These are phyloP conservation scores for Lycocerus yunnanus DNA, from an alignment of 2,888 invertebrate species.

Conservation along the genomic window DNA sequence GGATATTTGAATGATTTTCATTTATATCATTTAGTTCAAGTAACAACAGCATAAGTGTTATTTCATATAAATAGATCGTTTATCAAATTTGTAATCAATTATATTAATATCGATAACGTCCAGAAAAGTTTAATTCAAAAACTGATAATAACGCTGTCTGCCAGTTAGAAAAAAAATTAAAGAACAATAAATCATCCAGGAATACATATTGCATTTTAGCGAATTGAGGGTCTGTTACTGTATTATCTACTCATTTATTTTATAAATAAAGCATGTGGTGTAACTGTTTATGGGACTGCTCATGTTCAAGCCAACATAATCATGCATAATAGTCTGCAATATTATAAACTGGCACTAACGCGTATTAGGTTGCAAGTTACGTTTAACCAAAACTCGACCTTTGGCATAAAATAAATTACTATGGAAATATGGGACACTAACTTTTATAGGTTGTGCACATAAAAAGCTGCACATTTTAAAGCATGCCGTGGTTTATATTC, in stretches of 20 bases:
- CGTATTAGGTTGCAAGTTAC: constrained; percentile 17
- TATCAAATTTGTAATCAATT: constrained; percentile 23
- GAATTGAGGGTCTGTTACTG: constrained; percentile 37
- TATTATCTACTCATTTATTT: constrained; percentile 39
- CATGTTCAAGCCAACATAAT: constrained; percentile 35
- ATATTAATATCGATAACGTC: constrained; percentile 14
- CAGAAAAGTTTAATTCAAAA: constrained; percentile 8
- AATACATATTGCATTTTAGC: constrained; percentile 40
- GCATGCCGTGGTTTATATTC: constrained; percentile 17
- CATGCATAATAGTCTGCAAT: constrained; percentile 33
- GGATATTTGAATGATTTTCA: background rate
- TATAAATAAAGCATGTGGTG: constrained; percentile 41
- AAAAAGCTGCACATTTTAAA: constrained; percentile 35
- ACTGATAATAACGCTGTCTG: constrained; percentile 15
- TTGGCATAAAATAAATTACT: constrained; percentile 37
- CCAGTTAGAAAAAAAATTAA: constrained; percentile 19
- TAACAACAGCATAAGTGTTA: background rate
- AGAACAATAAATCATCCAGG: constrained; percentile 37
- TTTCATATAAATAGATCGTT: constrained; percentile 15
- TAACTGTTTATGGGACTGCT: constrained; percentile 39
- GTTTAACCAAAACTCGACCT: constrained; percentile 19
- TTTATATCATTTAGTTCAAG: background rate
- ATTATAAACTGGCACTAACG: constrained; percentile 26
- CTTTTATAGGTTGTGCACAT: constrained; percentile 48
- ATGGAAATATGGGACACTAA: constrained; percentile 46